phyloP scores from a whole-genome alignment of 1,140 invertebrate genomes.

The Araneus ventricosus region DNA sequence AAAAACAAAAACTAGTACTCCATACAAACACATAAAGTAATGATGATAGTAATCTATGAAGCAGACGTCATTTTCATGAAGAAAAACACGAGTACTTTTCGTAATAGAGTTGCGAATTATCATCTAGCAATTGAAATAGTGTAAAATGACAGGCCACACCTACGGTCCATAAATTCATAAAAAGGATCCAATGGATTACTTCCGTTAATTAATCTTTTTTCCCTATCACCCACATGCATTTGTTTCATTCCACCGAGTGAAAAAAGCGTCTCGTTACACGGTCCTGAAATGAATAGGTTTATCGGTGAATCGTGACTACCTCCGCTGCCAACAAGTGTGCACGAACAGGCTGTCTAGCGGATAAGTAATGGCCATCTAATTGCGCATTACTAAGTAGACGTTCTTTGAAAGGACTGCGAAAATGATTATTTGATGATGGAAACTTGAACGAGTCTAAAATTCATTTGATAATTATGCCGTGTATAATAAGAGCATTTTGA shows the following conservation, averaged over 20 bases:
- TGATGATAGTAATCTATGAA: not conserved
- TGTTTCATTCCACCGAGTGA: not conserved
- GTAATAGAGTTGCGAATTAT: constrained; percentile 47
- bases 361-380: constrained; percentile 26
- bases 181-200: constrained; percentile 47
- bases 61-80: not conserved
- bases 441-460: too few relatives aligned
- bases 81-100: not conserved
- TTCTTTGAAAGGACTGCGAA: not conserved
- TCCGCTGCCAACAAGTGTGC: constrained; percentile 3
- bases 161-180: constrained; percentile 54
- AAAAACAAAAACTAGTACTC: not conserved
- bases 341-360: constrained; percentile 3
- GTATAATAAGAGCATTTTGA: too few relatives aligned
- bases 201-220: constrained; percentile 51
- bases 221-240: not conserved
- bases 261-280: not conserved
- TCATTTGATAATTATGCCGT: too few relatives aligned
- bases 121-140: constrained; percentile 25
- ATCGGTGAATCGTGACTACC: constrained; percentile 23
- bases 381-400: constrained; percentile 10
- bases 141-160: constrained; percentile 36
- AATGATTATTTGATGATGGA: not conserved
- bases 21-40: not conserved
- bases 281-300: constrained; percentile 20